phyloP scores from a whole-genome alignment of 2,888 invertebrate species.

The Linnaemya tessellans region DNA sequence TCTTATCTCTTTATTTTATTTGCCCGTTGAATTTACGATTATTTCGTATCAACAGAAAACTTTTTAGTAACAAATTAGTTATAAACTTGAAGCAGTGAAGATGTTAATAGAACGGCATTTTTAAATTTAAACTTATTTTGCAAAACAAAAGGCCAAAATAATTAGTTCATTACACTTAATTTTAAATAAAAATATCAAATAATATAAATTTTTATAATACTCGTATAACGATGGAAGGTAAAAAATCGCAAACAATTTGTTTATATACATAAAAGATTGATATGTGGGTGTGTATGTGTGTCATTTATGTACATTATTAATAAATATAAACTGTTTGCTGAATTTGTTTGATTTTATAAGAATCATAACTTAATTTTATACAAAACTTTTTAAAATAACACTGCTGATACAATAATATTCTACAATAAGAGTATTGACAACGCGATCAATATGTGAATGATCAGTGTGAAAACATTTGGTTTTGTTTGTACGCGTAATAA shows the following conservation, averaged over 20 bases:
- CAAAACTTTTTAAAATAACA: no score
- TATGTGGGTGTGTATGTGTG: no score
- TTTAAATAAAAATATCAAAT: neutral
- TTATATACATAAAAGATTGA: neutral
- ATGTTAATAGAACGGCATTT: neutral
- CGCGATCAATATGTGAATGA: no score
- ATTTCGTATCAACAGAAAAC: constrained; percentile 1
- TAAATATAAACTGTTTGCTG: neutral
- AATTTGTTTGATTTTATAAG: neutral
- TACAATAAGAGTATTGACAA: no score
- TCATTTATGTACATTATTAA: no score
- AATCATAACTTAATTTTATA: no score
- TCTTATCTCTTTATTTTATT: constrained; percentile 19
- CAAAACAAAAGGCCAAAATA: neutral
- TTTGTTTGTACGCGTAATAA: neutral
- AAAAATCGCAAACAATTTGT: neutral
- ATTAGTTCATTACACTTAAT: no score
- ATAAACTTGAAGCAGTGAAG: constrained; percentile 36
- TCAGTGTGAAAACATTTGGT: neutral
- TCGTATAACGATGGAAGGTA: constrained; percentile 1
- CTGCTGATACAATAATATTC: no score
- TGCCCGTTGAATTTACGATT: neutral
- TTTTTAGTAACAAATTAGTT: constrained; percentile 19
- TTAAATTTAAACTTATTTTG: neutral
- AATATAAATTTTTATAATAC: no score